Evolutionary conservation across 2,888 invertebrate genomes (phyloP).

Genomic region (Andrena minutula): DNA sequence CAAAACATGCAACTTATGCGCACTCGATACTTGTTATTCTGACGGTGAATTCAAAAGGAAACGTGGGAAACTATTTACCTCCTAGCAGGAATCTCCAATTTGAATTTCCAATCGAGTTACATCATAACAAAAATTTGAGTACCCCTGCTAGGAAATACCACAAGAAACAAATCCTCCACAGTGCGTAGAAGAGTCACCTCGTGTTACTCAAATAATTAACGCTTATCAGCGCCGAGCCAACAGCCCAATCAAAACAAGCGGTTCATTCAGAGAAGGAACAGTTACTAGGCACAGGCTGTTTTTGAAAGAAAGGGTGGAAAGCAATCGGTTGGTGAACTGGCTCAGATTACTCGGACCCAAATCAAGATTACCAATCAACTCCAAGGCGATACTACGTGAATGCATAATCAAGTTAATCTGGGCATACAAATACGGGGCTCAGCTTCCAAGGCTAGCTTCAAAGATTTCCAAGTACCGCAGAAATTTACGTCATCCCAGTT

Average conservation of each 20-base stretch:
- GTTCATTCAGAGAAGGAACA: constrained; percentile 1
- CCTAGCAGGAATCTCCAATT: background rate
- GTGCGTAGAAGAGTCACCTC: constrained; percentile 6
- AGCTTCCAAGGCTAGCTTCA: too few species aligned
- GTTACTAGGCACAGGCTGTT: too few species aligned
- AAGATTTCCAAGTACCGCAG: too few species aligned
- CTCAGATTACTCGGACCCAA: too few species aligned
- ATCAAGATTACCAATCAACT: too few species aligned
- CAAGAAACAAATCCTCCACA: background rate
- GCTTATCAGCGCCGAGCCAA: background rate
- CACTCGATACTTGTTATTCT: constrained; percentile 8
- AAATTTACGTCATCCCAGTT: too few species aligned
- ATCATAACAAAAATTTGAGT: background rate
- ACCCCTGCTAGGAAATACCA: background rate
- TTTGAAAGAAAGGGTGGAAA: too few species aligned
- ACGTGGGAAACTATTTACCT: constrained; percentile 10
- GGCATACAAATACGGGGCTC: too few species aligned
- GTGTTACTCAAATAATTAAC: constrained; percentile 17
- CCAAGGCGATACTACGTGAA: too few species aligned
- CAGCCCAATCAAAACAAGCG: constrained; percentile 3
- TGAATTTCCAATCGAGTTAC: too few species aligned
- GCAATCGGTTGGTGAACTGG: too few species aligned
- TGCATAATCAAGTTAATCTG: too few species aligned
- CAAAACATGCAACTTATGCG: constrained; percentile 14
- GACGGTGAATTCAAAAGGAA: constrained; percentile 1